Base-by-base conservation (phyloP, 2,113 vertebrate genomes). In the Pterocles burchelli region DNA sequence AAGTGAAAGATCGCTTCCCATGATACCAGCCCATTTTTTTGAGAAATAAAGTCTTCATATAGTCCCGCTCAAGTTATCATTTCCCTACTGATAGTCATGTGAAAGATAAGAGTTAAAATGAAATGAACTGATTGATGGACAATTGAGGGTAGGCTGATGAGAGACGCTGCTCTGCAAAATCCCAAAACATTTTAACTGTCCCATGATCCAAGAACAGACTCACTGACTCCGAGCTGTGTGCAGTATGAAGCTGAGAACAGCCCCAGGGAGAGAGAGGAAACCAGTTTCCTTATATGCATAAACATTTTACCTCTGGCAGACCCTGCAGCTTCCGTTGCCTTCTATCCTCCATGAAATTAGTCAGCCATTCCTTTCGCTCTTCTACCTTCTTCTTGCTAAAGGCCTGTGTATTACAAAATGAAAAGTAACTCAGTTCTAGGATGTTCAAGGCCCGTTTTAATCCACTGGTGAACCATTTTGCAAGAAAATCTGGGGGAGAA, bases 311-410 rank as follows among this genome's bases (percentile, higher is more conserved):
- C 98, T 99, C 99, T 59, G 99, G 99, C 91, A 99, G 98, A 91
- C 99, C 99, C 81, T 99, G 98, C 95, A 99, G 98, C 63, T 98
- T 98, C 83, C 99, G 98, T 90, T 99, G 99, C 49, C 99, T 98
- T 90, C 99, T 98, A 86, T 99, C 98, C 70, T 97, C 96, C 99
- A 99, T 99, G 97, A 99, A 99, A 96, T 98, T 99, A 70, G 99
- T 99, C 96, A 99, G 97, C 99, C 99, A 99, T 93, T 99, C 99
- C 96, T 99, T 99, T 49, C 99, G 98, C 96, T 99, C 99, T 3
- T 99, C 99, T 52, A 98, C 89, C 94, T 99, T 99, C 95, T 99
- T 99, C 97, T 99, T 99, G 97, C 99, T 99, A 98, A 99, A 99
- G 98, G 99, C 99, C 99, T 99, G 91, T 6, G 46, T 33, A 55